These are phyloP conservation scores for Melieria crassipennis DNA, from an alignment of 2,888 invertebrate genomes.

Conservation along the genomic window DNA sequence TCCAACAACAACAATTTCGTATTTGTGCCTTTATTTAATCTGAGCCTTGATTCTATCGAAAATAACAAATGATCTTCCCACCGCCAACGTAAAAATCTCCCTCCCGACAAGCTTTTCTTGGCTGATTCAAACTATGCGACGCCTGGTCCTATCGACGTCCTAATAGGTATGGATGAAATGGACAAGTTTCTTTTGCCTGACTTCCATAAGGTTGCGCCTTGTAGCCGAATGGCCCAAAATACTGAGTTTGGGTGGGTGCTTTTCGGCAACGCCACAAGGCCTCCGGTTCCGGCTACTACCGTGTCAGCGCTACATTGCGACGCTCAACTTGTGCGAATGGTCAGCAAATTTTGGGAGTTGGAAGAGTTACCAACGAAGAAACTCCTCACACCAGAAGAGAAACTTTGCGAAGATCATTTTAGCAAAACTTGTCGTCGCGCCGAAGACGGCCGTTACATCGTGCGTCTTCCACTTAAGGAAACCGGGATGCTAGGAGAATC, in stretches of 20 bases:
- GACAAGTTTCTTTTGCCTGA: constrained; percentile 28
- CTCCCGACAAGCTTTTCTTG: constrained; percentile 20
- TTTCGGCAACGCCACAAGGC: not conserved
- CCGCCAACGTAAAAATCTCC: constrained; percentile 9
- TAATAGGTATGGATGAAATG: constrained; percentile 38
- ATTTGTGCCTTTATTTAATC: too few relatives aligned
- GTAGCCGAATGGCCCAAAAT: constrained; percentile 24
- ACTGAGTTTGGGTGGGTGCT: constrained; percentile 32
- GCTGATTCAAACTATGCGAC: constrained; percentile 35
- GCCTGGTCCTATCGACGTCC: constrained; percentile 22
- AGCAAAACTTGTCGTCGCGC: constrained; percentile 21
- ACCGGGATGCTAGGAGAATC: constrained; percentile 13
- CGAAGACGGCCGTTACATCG: not conserved
- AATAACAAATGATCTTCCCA: constrained; percentile 38
- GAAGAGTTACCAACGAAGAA: constrained; percentile 32
- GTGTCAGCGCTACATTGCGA: constrained; percentile 9
- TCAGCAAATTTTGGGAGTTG: constrained; percentile 35
- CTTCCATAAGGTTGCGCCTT: constrained; percentile 16
- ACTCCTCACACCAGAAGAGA: constrained; percentile 26
- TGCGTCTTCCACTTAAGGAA: too few relatives aligned
- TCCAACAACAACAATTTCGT: too few relatives aligned
- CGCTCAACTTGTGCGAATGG: constrained; percentile 6
- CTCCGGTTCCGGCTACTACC: not conserved
- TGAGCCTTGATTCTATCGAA: constrained; percentile 20
- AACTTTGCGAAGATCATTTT: constrained; percentile 34